Evolutionary conservation across 2,797 vertebrate genomes (phyloP), one percentile per base, ranked within the genome.

Genomic region (Pogonophryne albipinna): DNA sequence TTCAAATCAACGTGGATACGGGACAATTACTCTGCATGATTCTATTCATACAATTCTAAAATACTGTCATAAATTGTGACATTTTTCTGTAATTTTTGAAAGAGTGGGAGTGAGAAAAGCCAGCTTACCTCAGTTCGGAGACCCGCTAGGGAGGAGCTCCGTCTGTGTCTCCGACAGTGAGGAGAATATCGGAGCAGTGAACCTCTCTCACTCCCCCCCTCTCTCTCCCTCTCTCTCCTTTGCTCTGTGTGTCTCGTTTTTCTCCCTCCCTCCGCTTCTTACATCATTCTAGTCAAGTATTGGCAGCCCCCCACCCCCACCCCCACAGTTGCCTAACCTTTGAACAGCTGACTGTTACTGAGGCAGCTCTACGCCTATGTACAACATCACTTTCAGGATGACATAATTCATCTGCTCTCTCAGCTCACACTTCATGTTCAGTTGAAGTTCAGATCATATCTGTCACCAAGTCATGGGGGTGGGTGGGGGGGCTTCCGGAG

Each of bases 271-370:
- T 89, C 85, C 62, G 53, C 70, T 83, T 86, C 89, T 92, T 91
- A 93, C 94, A 94, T 95, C 95, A 94, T 88, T 92, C 84, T 74
- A 79, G 88, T 87, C 85, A 88, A 91, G 88, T 87, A 87, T 87
- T 66, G 84, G 85, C 85, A 91, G 90, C 79, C 74, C 74, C 51
- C 63, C 31, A 16, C 38, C 19, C 44, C 45, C 34, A 27, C 4
- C 27, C 27, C 27, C 27, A 27, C 27, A 27, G 27, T 27, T 27
- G 27, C 27, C 27, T 27, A 27, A 27, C 27, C 27, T 27, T 27
- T 27, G 27, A 27, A 27, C 27, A 27, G 27, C 27, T 23, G 23
- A 23, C 23, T 27, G 27, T 27, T 4, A 27, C 27, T 27, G 27
- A 27, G 27, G 27, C 27, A 27, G 27, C 68, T 61, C 52, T 71